Conservation (phyloP, 2,797 vertebrate species). For the Parauchenoglanis punctatus region DNA sequence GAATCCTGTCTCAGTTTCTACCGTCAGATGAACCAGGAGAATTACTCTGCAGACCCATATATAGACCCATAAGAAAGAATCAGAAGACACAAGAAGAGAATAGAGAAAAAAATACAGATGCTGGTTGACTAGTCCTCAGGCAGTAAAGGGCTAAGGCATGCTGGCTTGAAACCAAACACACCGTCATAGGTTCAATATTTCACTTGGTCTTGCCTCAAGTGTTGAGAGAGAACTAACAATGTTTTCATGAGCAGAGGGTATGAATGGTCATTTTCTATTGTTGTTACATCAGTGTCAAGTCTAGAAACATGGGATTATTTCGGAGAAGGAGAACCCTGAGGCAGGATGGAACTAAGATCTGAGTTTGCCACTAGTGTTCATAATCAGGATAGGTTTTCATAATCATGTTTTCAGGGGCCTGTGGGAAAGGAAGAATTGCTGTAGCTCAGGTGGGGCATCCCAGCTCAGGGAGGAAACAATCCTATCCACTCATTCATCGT, state of each 20-base stretch:
- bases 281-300: slow-evolving; percentile 27
- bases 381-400: background rate
- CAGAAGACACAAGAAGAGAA: slow-evolving; percentile 17
- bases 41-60: background rate
- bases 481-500: background rate
- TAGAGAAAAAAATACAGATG: slow-evolving; percentile 29
- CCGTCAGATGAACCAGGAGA: background rate
- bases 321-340: slow-evolving; percentile 55
- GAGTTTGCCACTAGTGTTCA: background rate
- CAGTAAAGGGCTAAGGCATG: slow-evolving; percentile 33
- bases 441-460: background rate
- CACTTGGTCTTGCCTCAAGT: slow-evolving; percentile 36
- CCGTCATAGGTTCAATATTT: slow-evolving; percentile 34
- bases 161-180: slow-evolving; percentile 42
- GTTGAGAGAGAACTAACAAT: background rate
- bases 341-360: slow-evolving; percentile 10
- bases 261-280: slow-evolving; percentile 27
- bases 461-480: background rate
- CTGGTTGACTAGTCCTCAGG: slow-evolving; percentile 39
- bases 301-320: slow-evolving; percentile 44
- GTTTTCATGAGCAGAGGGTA: background rate
- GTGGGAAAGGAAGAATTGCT: background rate
- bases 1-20: background rate
- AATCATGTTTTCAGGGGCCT: background rate
- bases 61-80: background rate